Conservation (phyloP, 2,797 vertebrate species). For the Acanthis flammea region DNA sequence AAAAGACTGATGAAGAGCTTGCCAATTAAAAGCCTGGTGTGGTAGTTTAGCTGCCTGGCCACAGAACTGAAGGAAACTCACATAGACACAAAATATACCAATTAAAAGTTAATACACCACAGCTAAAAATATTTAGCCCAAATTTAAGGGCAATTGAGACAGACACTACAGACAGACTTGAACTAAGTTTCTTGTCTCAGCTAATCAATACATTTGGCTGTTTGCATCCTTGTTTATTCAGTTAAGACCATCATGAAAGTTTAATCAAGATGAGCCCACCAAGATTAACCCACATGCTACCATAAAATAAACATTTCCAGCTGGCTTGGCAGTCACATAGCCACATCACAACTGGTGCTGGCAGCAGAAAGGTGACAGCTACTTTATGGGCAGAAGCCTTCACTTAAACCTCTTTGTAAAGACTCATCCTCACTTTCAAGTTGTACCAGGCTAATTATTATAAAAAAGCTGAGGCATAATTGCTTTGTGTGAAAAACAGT, state of each 20-base stretch:
- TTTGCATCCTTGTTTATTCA: not conserved
- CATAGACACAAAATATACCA: not conserved
- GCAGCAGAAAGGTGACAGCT: not conserved
- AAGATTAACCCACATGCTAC: not conserved
- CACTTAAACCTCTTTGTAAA: not conserved
- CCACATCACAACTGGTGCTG: not conserved
- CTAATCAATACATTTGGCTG: not conserved
- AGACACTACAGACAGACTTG: not conserved
- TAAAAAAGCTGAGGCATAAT: not conserved
- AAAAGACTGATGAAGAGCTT: not conserved
- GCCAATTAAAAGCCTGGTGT: not conserved
- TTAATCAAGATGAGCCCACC: not conserved
- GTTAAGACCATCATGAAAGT: not conserved
- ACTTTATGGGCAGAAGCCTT: not conserved
- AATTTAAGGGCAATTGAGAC: not conserved
- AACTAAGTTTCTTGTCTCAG: not conserved
- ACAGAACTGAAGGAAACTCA: not conserved
- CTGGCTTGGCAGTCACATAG: not conserved
- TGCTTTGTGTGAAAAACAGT: not conserved
- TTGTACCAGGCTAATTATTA: not conserved
- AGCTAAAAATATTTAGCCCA: not conserved
- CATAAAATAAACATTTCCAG: not conserved
- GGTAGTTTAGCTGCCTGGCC: not conserved
- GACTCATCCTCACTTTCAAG: not conserved
- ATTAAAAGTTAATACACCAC: not conserved